Evolutionary conservation across 2,113 vertebrate species (phyloP).

Genomic region (Callithrix jacchus): DNA sequence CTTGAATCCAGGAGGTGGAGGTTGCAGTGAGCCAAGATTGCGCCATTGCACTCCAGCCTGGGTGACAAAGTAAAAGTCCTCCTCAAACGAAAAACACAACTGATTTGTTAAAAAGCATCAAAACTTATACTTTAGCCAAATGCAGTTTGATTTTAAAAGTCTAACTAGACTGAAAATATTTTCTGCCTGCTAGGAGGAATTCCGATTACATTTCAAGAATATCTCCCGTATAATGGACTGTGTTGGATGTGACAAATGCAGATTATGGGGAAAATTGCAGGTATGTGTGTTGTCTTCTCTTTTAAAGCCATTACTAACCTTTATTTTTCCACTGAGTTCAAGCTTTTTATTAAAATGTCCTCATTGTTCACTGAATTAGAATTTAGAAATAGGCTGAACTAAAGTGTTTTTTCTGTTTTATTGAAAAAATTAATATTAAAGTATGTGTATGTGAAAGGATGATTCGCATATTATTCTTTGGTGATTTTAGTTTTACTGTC

Average conservation of each 20-base stretch:
- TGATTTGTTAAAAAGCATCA: slow-evolving; percentile 32
- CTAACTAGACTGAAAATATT: slow-evolving; percentile 30
- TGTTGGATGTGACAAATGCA: slow-evolving; percentile 97
- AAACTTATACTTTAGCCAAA: not conserved
- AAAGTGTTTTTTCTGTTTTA: not conserved
- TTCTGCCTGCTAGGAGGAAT: slow-evolving; percentile 90
- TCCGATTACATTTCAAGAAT: slow-evolving; percentile 97
- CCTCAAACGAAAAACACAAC: not conserved
- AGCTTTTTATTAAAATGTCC: not conserved
- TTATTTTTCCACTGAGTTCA: not conserved
- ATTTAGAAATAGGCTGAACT: not conserved
- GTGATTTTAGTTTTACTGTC: not conserved
- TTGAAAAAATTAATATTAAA: not conserved
- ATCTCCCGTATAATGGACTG: slow-evolving; percentile 99
- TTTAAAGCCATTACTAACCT: not conserved
- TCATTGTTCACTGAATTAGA: not conserved
- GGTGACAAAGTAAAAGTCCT: too few species aligned
- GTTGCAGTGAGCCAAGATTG: too few species aligned
- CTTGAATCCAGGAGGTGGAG: too few species aligned
- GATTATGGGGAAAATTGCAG: slow-evolving; percentile 97
- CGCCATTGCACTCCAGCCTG: too few species aligned
- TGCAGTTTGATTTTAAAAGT: slow-evolving; percentile 38
- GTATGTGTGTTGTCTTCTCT: slow-evolving; percentile 77
- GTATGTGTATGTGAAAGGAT: not conserved
- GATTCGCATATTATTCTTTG: not conserved